Evolutionary conservation across 1,140 invertebrate species (phyloP), one percentile per base, ranked within the genome.

Genomic region (Cyphomyrmex costatus): DNA sequence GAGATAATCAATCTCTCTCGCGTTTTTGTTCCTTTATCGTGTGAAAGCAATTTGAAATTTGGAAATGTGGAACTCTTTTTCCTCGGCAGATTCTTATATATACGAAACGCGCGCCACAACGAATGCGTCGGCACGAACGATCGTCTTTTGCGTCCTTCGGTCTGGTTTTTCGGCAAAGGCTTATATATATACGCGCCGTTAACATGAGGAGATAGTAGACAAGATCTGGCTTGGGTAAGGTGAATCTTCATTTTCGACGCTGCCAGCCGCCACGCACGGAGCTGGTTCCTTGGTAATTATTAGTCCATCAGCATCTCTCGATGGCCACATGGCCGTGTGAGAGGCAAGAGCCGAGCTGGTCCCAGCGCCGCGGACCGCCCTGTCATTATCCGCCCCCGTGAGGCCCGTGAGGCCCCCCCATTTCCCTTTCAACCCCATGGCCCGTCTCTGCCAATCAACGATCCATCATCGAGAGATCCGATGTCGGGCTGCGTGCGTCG

Each of bases 371-470:
- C 85, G 80, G 84, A 87, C 94, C 95, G 95, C 94, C 94, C 95
- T 95, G 94, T 95, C 92, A 95, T 95, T 95, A 95, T 95, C 94
- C 94, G 92, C 94, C 95, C 94, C 92, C 95, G 90, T 93, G 89
- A 86, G 87, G 91, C 92, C 89, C 92, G 74, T 89, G 79, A 42
- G 89, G 92, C 88, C 90, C 93, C 88, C 90, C 93, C 91, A 94
- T 95, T 95, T 94, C 93, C 93, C 92, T 94, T 94, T 94, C 92
- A 93, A 93, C 93, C 92, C 93, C 89, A 86, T 88, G 86, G 76
- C 89, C 85, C 90, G 66, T 84, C 80, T 92, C 92, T 94, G 94
- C 93, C 94, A 94, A 94, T 95, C 94, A 94, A 92, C 89, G 92
- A 95, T 95, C 92, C 94, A 93, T 95, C 94, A 94, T 94, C 93